A percentile compares a stretch with the other conserved stretches of the same genome.
phyloP scores from a whole-genome alignment of 2,113 vertebrate genomes.

The Acanthochromis polyacanthus region DNA sequence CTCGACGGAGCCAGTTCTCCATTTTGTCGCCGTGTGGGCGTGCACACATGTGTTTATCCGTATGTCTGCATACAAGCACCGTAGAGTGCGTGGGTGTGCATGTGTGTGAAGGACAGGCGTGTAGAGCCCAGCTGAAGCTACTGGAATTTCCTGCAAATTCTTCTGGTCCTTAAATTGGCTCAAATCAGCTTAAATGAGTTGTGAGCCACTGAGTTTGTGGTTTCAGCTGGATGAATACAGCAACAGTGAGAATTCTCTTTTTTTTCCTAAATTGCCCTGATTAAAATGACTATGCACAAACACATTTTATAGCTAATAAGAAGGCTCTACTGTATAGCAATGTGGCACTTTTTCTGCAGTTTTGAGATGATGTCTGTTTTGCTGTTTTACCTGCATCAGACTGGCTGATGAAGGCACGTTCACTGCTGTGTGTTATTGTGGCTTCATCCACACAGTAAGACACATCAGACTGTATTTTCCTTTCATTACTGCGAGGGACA shows the following conservation, averaged over 20 bases:
- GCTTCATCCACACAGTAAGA: background rate
- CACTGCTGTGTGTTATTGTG: background rate
- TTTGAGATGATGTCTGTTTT: background rate
- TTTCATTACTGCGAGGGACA: constrained; percentile 3
- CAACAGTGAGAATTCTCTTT: constrained; percentile 5
- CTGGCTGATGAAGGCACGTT: background rate
- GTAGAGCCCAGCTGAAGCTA: constrained; percentile 45
- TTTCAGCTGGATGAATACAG: constrained; percentile 29
- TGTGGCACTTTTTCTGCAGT: background rate
- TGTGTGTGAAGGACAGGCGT: constrained; percentile 13
- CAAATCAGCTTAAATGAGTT: background rate
- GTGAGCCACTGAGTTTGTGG: constrained; percentile 3
- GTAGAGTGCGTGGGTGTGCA: constrained; percentile 13
- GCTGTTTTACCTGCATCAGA: background rate
- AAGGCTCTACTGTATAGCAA: constrained; percentile 1
- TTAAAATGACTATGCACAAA: constrained; percentile 11
- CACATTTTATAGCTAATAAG: background rate
- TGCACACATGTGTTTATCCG: background rate
- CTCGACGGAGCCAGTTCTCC: constrained; percentile 21
- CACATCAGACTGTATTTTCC: background rate
- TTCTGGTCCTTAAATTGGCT: constrained; percentile 32
- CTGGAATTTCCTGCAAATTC: constrained; percentile 68
- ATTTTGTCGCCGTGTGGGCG: constrained; percentile 31
- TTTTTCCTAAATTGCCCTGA: constrained; percentile 24
- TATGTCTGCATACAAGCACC: background rate